Evolutionary conservation across 2,888 invertebrate genomes (phyloP).

Genomic region (Apoda limacodes): DNA sequence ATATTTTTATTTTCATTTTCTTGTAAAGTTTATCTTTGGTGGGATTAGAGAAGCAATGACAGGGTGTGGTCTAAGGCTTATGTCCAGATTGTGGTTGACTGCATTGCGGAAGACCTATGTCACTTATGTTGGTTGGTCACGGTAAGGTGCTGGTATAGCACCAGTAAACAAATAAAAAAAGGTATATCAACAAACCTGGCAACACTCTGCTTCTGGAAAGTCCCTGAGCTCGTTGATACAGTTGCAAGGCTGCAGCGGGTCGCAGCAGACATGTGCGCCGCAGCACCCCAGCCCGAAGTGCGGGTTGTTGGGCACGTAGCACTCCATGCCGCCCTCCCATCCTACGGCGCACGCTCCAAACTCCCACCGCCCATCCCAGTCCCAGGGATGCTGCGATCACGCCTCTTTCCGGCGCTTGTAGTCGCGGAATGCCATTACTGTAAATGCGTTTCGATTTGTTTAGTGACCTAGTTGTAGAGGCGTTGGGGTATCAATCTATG

Average conservation of each 20-base stretch:
- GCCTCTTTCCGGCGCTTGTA: conserved; percentile 42
- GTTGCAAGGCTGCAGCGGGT: conserved; percentile 53
- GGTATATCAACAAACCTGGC: conserved; percentile 34
- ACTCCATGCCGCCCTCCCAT: conserved; percentile 66
- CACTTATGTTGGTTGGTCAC: too few species aligned
- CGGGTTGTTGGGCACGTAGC: conserved; percentile 76
- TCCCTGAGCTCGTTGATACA: conserved; percentile 46
- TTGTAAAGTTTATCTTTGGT: too few species aligned
- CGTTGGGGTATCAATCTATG: conserved; percentile 7
- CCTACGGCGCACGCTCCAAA: conserved; percentile 38
- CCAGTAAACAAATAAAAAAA: not conserved
- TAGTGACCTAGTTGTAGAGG: conserved; percentile 3
- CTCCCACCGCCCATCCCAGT: conserved; percentile 30
- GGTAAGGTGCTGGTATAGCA: not conserved
- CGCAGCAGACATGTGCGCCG: conserved; percentile 49
- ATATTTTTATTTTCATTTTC: too few species aligned
- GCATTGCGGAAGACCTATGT: too few species aligned
- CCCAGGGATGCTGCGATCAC: conserved; percentile 8
- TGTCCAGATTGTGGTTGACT: too few species aligned
- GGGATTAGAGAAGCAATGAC: too few species aligned
- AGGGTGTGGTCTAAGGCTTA: too few species aligned
- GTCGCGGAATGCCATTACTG: conserved; percentile 44
- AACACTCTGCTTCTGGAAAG: conserved; percentile 43
- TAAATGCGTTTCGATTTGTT: conserved; percentile 17
- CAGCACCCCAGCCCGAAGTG: conserved; percentile 67